Evolutionary conservation across 2,797 vertebrate species (phyloP), one percentile per base, ranked within the genome.

Genomic region (Prunella strophiata): DNA sequence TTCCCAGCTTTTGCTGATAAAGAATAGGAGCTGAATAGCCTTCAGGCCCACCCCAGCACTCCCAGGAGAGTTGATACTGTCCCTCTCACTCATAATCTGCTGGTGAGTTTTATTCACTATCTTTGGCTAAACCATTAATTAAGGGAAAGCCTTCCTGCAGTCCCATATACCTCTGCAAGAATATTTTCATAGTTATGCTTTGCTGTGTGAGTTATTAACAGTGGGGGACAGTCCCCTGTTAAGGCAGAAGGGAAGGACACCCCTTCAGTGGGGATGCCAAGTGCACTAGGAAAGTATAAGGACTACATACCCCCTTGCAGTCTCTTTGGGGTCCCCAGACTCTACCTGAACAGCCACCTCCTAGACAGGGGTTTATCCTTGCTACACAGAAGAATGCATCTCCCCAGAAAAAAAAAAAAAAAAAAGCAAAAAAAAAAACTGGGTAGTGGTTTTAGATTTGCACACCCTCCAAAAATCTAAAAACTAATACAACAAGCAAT

Each of bases 251-350:
- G 54, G 48, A 90, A 57, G 29, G 18, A 74, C 0, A 1, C 20
- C 42, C 34, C 32, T 75, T 87, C 34, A 47, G 16, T 1, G 79
- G 55, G 21, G 40, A 67, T 29, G 47, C 20, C 75, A 57, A 81
- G 19, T 40, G 40, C 21, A 66, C 16, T 1, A 67, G 58, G 18
- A 62, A 73, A 59, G 22, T 1, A 2, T 7, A 70, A 38, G 19
- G n/a, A 51, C 58, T 58, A 40, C 0, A 1, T 2, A 70, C 2
- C 1, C 16, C 30, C 27, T 62, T 42, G 22, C 25, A 85, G n/a
- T n/a, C 13, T 27, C 10, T 83, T 78, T 40, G n/a, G 58, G 12
- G 11, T 78, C 21, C 57, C 51, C 22, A 38, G 36, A 66, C n/a
- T 50, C 11, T 17, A 74, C 25, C 22, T 58, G 20, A 73, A 67